A percentile compares a stretch with the other conserved stretches of the same genome.
These are phyloP conservation scores for Sebastolobus alascanus DNA, from an alignment of 2,797 vertebrate genomes.

Conservation along the genomic window DNA sequence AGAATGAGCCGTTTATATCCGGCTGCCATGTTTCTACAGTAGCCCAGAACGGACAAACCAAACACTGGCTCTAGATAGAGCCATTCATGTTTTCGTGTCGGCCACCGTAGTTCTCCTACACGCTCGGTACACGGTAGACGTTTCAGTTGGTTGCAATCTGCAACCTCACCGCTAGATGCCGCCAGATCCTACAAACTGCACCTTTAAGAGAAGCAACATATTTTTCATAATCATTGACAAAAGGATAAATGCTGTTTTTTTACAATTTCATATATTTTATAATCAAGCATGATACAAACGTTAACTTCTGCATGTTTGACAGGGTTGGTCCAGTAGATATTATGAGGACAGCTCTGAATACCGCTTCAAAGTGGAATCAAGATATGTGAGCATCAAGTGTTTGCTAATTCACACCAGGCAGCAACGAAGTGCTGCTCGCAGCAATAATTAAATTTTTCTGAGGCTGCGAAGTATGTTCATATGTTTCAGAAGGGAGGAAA, in stretches of 20 bases:
- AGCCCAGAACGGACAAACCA: too few species aligned
- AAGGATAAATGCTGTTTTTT: background rate
- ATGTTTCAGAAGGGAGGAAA: too few species aligned
- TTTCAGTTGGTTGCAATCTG: too few species aligned
- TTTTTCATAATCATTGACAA: background rate
- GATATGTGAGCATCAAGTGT: background rate
- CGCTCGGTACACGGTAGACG: too few species aligned
- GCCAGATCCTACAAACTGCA: background rate
- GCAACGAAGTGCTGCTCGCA: too few species aligned
- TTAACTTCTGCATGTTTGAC: background rate
- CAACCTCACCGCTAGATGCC: background rate
- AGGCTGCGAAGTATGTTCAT: too few species aligned
- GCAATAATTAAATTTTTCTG: too few species aligned
- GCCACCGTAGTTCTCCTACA: too few species aligned
- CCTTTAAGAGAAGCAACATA: background rate
- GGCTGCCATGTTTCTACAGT: too few species aligned
- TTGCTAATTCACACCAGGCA: too few species aligned
- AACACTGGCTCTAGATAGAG: too few species aligned
- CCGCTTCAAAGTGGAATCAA: background rate
- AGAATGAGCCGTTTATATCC: accelerated
- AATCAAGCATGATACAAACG: background rate
- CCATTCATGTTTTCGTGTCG: too few species aligned
- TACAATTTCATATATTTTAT: background rate
- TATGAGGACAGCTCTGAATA: background rate
- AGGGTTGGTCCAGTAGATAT: background rate